phyloP scores from a whole-genome alignment of 2,888 invertebrate genomes.

The Amiota communis region DNA sequence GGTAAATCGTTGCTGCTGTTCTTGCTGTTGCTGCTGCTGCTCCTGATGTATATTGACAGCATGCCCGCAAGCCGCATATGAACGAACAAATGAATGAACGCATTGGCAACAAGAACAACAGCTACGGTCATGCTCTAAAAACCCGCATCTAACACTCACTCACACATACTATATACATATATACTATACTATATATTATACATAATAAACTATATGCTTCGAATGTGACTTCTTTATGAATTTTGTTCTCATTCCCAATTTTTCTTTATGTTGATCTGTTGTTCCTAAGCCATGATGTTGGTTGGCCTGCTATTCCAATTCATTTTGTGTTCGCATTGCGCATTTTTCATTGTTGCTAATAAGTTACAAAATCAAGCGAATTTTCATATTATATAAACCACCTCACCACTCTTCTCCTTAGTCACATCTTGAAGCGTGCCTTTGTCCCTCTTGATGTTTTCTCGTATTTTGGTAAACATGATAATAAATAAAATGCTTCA shows the following conservation, averaged over 20 bases:
- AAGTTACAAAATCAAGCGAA: constrained; percentile 44
- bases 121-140: constrained; percentile 10
- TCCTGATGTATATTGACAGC: constrained; percentile 35
- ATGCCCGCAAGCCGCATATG: constrained; percentile 31
- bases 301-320: too few species aligned
- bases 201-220: too few species aligned
- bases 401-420: too few species aligned
- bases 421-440: too few species aligned
- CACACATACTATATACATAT: neutral
- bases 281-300: too few species aligned
- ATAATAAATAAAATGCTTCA: constrained; percentile 65
- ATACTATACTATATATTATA: neutral
- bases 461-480: constrained; percentile 47
- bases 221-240: neutral
- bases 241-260: neutral
- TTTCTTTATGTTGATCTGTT: neutral
- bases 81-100: neutral
- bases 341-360: constrained; percentile 55
- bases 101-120: neutral
- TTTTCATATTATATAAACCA: too few species aligned
- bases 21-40: constrained; percentile 34
- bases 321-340: neutral
- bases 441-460: constrained; percentile 10
- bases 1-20: neutral
- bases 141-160: neutral